phyloP scores from a whole-genome alignment of 2,888 invertebrate genomes.

The Troides aeacus region DNA sequence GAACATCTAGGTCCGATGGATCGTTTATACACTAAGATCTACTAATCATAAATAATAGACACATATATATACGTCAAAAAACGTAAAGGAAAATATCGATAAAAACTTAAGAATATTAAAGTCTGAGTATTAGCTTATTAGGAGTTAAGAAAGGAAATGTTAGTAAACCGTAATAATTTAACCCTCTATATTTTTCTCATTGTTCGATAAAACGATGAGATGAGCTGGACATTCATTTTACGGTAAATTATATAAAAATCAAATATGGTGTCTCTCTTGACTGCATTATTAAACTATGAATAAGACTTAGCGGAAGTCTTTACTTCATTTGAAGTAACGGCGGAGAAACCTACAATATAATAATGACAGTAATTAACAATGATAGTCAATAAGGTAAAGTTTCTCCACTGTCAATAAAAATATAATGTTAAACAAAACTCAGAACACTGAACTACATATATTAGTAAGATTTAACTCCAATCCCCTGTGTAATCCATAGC shows the following conservation, averaged over 20 bases:
- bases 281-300: not conserved
- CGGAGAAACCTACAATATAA: too few species aligned
- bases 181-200: not conserved
- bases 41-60: slow-evolving; percentile 27
- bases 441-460: too few species aligned
- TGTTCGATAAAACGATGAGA: not conserved
- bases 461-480: too few species aligned
- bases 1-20: slow-evolving; percentile 61
- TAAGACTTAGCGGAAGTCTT: too few species aligned
- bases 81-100: not conserved
- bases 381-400: too few species aligned
- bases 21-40: slow-evolving; percentile 36
- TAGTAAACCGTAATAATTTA: not conserved
- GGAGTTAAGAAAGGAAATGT: not conserved
- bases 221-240: too few species aligned
- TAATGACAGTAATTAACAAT: too few species aligned
- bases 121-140: not conserved
- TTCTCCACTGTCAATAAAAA: too few species aligned
- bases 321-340: too few species aligned
- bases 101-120: not conserved
- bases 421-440: too few species aligned
- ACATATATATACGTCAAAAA: not conserved
- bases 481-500: too few species aligned
- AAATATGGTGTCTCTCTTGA: not conserved
- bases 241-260: not conserved